phyloP scores from a whole-genome alignment of 2,113 vertebrate genomes.

The Cyanoramphus novaezelandiae region DNA sequence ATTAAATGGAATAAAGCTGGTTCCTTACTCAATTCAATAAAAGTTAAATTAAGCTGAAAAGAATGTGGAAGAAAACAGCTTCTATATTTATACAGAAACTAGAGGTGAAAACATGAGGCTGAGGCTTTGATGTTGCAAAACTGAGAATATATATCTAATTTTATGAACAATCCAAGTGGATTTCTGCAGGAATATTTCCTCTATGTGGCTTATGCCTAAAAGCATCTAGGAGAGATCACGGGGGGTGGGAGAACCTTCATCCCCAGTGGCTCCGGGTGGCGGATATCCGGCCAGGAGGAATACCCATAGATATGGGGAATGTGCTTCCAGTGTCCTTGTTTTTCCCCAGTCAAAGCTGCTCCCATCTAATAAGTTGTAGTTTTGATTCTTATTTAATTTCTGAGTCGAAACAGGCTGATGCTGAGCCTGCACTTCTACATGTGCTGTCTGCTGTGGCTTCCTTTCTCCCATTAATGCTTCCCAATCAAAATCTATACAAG shows the following conservation, averaged over 20 bases:
- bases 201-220: accelerated
- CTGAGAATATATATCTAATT: not conserved
- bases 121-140: not conserved
- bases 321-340: accelerated
- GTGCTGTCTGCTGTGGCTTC: accelerated
- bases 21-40: not conserved
- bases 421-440: not conserved
- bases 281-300: not conserved
- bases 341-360: not conserved
- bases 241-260: too few relatives aligned
- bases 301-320: accelerated
- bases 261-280: not conserved
- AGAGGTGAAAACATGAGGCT: not conserved
- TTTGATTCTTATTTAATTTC: not conserved
- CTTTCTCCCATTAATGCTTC: accelerated
- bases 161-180: not conserved
- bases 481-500: not conserved
- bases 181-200: not conserved
- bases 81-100: not conserved
- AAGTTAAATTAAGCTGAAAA: constrained; percentile 1
- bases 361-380: not conserved
- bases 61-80: not conserved
- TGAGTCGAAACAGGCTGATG: accelerated
- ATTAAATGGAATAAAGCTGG: not conserved
- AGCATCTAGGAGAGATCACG: not conserved